Conservation (phyloP, 2,888 invertebrate genomes). For the Drosophila colorata region DNA sequence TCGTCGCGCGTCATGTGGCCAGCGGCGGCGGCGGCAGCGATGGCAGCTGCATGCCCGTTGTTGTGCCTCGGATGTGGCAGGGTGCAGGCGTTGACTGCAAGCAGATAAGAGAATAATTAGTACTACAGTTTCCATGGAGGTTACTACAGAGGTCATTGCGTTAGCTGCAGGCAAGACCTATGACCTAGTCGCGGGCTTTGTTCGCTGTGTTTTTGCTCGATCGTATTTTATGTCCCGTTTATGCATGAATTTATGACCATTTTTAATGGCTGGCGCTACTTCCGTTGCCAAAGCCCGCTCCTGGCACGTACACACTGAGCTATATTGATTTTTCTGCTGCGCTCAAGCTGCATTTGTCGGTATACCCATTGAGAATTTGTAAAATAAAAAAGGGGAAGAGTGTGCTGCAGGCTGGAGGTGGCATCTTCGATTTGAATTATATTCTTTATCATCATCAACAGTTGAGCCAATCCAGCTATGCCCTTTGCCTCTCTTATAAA, state of each 20-base stretch:
- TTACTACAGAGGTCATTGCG: neutral
- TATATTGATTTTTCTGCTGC: constrained; percentile 34
- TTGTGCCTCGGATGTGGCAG: constrained; percentile 85
- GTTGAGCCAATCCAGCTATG: no score
- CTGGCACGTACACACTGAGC: constrained; percentile 22
- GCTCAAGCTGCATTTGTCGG: no score
- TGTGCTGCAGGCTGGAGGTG: no score
- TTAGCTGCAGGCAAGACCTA: neutral
- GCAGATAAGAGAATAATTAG: neutral
- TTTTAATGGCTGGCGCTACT: constrained; percentile 39
- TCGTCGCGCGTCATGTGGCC: constrained; percentile 83
- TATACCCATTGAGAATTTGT: neutral
- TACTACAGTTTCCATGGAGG: neutral
- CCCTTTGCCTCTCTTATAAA: no score
- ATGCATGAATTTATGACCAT: constrained; percentile 44
- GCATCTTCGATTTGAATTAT: no score
- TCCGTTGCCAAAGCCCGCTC: constrained; percentile 11
- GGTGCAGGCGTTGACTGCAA: constrained; percentile 84
- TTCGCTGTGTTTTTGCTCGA: neutral
- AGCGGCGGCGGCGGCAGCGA: constrained; percentile 44
- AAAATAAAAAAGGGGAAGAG: neutral
- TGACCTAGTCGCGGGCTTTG: neutral
- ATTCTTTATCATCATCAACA: no score
- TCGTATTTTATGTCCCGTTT: constrained; percentile 36
- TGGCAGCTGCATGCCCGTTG: constrained; percentile 71